A percentile compares a stretch with the other conserved stretches of the same genome.
Conservation (phyloP, 2,797 vertebrate genomes). For the Chaetodon trifasciatus region DNA sequence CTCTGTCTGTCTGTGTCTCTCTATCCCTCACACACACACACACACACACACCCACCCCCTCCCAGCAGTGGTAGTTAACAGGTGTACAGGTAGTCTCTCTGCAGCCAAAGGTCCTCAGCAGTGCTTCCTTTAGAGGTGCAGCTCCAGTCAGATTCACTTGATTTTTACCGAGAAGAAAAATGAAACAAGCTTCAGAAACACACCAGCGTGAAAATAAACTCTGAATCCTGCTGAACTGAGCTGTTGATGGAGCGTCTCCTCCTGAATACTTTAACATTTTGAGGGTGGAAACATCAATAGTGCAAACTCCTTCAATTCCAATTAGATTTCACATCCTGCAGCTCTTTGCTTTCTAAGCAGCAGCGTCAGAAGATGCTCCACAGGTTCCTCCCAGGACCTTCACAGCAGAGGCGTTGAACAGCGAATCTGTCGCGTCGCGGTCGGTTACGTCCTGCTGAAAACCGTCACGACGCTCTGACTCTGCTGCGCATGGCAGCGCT, state of each 20-base stretch:
- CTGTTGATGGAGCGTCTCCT: not conserved
- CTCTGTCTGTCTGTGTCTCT: not conserved
- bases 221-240: not conserved
- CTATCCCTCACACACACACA: conserved; percentile 6
- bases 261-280: conserved; percentile 21
- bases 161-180: not conserved
- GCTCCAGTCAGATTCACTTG: not conserved
- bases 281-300: conserved; percentile 10
- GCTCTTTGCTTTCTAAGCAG: too few species aligned
- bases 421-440: too few species aligned
- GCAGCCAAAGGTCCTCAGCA: not conserved
- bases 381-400: too few species aligned
- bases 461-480: too few species aligned
- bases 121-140: not conserved
- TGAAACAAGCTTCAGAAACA: not conserved
- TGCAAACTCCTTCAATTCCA: conserved; percentile 3
- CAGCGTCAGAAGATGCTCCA: too few species aligned
- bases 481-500: too few species aligned
- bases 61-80: not conserved
- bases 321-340: not conserved
- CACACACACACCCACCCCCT: not conserved
- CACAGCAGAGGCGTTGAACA: too few species aligned
- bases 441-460: too few species aligned
- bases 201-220: not conserved
- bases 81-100: conserved; percentile 28